Base-by-base conservation (phyloP, 2,797 vertebrate genomes). In the Danio albolineatus region DNA sequence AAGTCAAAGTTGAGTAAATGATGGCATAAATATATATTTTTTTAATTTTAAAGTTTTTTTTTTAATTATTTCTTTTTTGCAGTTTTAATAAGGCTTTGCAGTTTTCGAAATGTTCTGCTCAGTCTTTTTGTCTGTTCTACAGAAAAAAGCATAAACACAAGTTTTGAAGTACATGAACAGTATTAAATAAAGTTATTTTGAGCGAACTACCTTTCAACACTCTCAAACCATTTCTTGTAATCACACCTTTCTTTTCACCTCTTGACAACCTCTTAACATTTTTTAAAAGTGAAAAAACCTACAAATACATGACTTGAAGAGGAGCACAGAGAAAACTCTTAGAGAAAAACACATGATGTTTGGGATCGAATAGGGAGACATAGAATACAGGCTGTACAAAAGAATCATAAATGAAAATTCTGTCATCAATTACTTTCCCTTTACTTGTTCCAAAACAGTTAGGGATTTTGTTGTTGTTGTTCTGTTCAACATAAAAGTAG, bases 331-430 rank as follows among this genome's bases (percentile, higher is more conserved):
- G 28, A 28, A 28, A 28, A 28, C 3, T 67, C 46, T 2, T 46
- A 46, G 4, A 7, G 48, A 51, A 1, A 51, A 13, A 51, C 13
- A 1, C 8, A 10, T 51, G 14, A 12, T 10, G 12, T 10, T 13
- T 51, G 48, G 10, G 10, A 51, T 10, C 1, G 10, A 51, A 13
- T 28, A 28, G 44, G 10, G 44, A 46, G 7, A 12, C 44, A 46
- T 46, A 46, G 53, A 7, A 17, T n/a, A n/a, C n/a, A n/a, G 28
- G 28, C 39, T 77, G 66, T 82, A 80, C 83, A 83, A 86, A 86
- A 87, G 70, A 60, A 86, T 69, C 53, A 46, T n/a, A 70, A 28
- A 28, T 28, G 28, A 28, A 28, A 28, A 28, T 28, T n/a, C n/a
- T 28, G 28, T 28, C 28, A 28, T 28, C 28, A n/a, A n/a, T n/a